A percentile compares a stretch with the other conserved stretches of the same genome.
Evolutionary conservation across 2,888 invertebrate genomes (phyloP).

Genomic region (Mythimna ferrago): DNA sequence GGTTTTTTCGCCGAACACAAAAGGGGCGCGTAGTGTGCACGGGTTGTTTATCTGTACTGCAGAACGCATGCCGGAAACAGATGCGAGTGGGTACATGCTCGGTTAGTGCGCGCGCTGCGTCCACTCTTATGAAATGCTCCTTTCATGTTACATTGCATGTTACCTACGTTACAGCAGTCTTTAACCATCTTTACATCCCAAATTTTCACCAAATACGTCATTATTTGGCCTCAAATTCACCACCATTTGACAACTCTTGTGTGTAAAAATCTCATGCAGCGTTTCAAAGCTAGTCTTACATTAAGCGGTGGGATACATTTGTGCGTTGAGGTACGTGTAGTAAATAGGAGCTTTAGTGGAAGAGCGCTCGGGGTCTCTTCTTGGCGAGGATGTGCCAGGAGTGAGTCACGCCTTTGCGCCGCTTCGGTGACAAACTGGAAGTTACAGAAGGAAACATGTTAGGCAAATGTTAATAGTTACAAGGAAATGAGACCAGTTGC

Average conservation of each 20-base stretch:
- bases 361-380: constrained; percentile 85
- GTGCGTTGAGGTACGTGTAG: constrained; percentile 63
- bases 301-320: constrained; percentile 84
- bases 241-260: background rate
- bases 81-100: too few relatives aligned
- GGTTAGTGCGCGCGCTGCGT: too few relatives aligned
- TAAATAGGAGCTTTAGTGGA: constrained; percentile 72
- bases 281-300: constrained; percentile 69
- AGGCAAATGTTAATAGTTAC: background rate
- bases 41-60: too few relatives aligned
- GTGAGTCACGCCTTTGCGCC: constrained; percentile 83
- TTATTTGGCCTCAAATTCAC: background rate
- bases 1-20: too few relatives aligned
- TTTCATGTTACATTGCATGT: too few relatives aligned
- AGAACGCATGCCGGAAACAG: too few relatives aligned
- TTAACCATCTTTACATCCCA: too few relatives aligned
- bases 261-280: constrained; percentile 33
- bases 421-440: constrained; percentile 85
- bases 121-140: too few relatives aligned
- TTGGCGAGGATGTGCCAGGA: constrained; percentile 87
- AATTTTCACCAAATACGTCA: background rate
- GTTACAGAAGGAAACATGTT: background rate
- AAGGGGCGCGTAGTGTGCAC: too few relatives aligned
- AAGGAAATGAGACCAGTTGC: background rate
- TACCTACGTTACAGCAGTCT: too few relatives aligned